Evolutionary conservation across 2,113 vertebrate genomes (phyloP).

Genomic region (Gobio gobio): DNA sequence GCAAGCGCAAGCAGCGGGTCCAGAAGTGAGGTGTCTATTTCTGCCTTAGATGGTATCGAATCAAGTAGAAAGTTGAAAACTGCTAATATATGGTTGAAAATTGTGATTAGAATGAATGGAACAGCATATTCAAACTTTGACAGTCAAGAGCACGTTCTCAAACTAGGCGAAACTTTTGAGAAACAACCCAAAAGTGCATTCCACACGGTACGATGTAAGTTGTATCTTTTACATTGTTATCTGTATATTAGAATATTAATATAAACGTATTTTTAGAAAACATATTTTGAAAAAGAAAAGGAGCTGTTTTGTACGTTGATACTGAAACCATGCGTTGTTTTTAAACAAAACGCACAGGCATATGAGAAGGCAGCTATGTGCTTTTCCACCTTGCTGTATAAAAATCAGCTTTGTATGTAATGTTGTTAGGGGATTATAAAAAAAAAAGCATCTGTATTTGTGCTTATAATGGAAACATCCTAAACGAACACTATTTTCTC

Average conservation of each 20-base stretch:
- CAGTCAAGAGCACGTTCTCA: slow-evolving; percentile 87
- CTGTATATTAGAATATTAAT: background rate
- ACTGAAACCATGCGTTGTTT: background rate
- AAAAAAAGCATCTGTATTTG: background rate
- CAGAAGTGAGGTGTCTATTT: slow-evolving; percentile 44
- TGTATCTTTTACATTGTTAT: slow-evolving; percentile 36
- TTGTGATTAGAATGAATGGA: slow-evolving; percentile 82
- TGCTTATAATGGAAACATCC: background rate
- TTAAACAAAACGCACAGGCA: slow-evolving; percentile 30
- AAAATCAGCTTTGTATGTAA: background rate
- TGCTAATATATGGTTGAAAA: slow-evolving; percentile 61
- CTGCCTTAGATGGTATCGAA: slow-evolving; percentile 66
- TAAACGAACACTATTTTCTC: background rate
- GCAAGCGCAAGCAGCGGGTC: slow-evolving; percentile 50
- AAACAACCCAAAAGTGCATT: slow-evolving; percentile 90
- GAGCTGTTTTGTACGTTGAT: background rate
- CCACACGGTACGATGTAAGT: slow-evolving; percentile 97
- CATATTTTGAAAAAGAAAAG: background rate
- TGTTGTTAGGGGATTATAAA: background rate
- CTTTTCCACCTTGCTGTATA: background rate
- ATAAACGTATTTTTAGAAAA: background rate
- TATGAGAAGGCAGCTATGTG: slow-evolving; percentile 34
- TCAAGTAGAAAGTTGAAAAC: slow-evolving; percentile 67
- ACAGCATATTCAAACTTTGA: slow-evolving; percentile 81
- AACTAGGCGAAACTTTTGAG: slow-evolving; percentile 92